Conservation (phyloP, 1,140 invertebrate genomes). For the Drosophila lowei region DNA sequence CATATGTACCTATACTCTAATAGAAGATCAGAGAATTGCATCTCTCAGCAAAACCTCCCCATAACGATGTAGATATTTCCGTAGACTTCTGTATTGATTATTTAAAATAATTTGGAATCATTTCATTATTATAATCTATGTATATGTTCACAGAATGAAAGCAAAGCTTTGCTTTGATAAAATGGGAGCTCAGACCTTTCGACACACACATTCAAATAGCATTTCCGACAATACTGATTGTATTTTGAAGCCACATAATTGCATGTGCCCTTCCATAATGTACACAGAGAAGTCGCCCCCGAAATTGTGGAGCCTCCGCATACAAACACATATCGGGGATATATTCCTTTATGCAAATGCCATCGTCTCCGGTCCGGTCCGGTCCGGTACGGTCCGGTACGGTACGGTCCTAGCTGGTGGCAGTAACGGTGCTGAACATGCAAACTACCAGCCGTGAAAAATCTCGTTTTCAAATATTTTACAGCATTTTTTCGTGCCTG, state of each 20-base stretch:
- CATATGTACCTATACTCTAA: too few species aligned
- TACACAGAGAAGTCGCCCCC: background rate
- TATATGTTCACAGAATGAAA: too few species aligned
- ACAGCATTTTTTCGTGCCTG: constrained; percentile 74
- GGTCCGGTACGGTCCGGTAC: background rate
- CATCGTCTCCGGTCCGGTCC: constrained; percentile 26
- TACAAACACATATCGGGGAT: background rate
- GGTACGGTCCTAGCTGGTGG: background rate
- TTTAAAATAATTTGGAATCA: too few species aligned
- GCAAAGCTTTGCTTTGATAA: too few species aligned
- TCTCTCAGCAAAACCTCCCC: too few species aligned
- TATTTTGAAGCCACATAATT: constrained; percentile 38
- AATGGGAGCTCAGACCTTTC: constrained; percentile 14
- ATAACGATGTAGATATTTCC: too few species aligned
- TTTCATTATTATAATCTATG: too few species aligned
- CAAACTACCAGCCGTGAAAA: constrained; percentile 81
- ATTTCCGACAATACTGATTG: constrained; percentile 23
- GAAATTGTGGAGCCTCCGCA: too few species aligned
- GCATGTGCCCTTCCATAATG: constrained; percentile 17
- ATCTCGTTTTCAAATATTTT: constrained; percentile 81
- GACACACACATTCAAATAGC: constrained; percentile 24
- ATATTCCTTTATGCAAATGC: constrained; percentile 74
- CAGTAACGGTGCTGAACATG: constrained; percentile 75
- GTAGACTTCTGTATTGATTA: too few species aligned
- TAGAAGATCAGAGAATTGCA: too few species aligned